phyloP scores from a whole-genome alignment of 2,888 invertebrate genomes.

The Eristalinus aeneus region DNA sequence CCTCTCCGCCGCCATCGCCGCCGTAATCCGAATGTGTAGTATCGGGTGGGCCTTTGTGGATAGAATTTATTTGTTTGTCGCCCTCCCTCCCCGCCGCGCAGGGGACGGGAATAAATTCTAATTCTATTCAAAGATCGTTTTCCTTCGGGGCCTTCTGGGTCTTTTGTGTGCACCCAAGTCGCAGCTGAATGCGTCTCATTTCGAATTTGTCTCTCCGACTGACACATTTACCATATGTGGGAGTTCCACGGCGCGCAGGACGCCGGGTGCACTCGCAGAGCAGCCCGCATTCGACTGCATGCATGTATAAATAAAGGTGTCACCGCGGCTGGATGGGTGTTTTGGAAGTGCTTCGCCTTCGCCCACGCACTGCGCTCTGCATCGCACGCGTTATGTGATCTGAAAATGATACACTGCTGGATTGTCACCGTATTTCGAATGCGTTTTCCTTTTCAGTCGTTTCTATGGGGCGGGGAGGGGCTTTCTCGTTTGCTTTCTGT shows the following conservation, averaged over 20 bases:
- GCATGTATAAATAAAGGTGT: background rate
- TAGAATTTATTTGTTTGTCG: background rate
- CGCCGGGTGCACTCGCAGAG: background rate
- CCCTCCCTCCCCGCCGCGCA: background rate
- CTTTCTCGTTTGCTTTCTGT: background rate
- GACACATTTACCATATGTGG: constrained; percentile 1
- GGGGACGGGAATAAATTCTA: background rate
- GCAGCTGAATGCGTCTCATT: constrained; percentile 9
- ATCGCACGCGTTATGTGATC: background rate
- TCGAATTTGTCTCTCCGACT: constrained; percentile 18
- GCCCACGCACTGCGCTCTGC: background rate
- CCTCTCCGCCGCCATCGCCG: background rate
- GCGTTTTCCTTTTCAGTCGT: background rate
- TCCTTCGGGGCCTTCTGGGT: background rate
- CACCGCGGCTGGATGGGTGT: background rate
- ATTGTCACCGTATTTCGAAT: background rate
- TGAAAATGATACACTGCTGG: background rate
- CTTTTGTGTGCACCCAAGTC: background rate
- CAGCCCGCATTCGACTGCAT: background rate
- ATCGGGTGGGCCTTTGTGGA: background rate
- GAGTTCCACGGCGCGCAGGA: background rate
- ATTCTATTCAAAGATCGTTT: background rate
- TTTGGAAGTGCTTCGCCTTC: background rate
- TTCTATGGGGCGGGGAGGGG: background rate
- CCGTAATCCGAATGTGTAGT: background rate